Evolutionary conservation across 2,888 invertebrate genomes (phyloP).

Genomic region (Sminthurides aquaticus): DNA sequence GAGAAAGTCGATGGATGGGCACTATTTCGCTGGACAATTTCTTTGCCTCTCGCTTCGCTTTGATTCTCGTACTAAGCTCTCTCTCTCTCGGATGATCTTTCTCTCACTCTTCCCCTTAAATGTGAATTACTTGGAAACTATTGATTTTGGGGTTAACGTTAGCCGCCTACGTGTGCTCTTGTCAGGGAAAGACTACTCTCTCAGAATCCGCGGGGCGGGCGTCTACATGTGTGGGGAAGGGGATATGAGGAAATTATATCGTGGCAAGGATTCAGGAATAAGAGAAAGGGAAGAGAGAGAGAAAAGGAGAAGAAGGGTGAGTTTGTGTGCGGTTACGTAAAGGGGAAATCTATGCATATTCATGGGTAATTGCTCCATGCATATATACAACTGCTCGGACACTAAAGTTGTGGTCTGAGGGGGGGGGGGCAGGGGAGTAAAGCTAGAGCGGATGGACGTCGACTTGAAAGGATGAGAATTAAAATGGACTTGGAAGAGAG

Average conservation of each 20-base stretch:
- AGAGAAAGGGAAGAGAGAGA: neutral
- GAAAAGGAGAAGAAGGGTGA: neutral
- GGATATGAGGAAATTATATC: neutral
- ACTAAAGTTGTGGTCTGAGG: neutral
- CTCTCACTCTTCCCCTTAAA: constrained; percentile 17
- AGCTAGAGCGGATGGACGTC: neutral
- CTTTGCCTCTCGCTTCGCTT: neutral
- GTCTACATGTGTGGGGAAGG: neutral
- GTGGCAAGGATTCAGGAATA: neutral
- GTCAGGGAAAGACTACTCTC: neutral
- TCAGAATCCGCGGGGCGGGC: too few relatives aligned
- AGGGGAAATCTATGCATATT: neutral
- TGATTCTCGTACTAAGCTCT: neutral
- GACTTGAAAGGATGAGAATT: constrained; percentile 7
- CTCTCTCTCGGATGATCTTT: constrained; percentile 1
- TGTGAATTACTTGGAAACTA: constrained; percentile 15
- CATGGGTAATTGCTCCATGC: neutral
- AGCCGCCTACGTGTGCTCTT: neutral
- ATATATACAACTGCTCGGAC: neutral
- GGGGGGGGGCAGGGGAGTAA: neutral
- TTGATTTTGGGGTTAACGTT: constrained; percentile 8
- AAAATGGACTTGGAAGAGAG: constrained; percentile 11
- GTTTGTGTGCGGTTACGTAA: too few relatives aligned
- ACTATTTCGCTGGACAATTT: constrained; percentile 20
- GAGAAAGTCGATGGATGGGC: neutral